phyloP scores from a whole-genome alignment of 1,140 invertebrate genomes.

The Pararge aegeria region DNA sequence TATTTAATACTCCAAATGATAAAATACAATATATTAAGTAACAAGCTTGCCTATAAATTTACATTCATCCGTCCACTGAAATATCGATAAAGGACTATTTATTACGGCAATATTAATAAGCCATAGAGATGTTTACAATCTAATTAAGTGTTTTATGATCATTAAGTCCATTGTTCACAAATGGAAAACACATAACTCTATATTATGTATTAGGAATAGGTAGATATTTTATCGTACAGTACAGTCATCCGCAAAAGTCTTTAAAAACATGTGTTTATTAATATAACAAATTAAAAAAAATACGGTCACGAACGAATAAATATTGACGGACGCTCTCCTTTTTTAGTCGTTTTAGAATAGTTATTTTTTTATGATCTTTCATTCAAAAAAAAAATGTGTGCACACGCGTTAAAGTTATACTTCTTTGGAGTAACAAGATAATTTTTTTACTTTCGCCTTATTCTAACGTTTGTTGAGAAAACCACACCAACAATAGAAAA shows the following conservation, averaged over 20 bases:
- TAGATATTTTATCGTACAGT: conserved; percentile 23
- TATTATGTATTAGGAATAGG: conserved; percentile 44
- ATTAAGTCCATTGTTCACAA: conserved; percentile 30
- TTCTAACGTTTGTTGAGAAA: no score
- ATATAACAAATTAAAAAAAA: not conserved
- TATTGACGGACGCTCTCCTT: no score
- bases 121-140: conserved; percentile 21
- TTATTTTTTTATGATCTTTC: no score
- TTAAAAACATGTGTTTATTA: not conserved
- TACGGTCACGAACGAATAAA: no score
- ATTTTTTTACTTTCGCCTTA: no score
- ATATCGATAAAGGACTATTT: conserved; percentile 11
- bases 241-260: conserved; percentile 15
- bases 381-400: no score
- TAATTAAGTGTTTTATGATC: conserved; percentile 27
- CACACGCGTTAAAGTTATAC: no score
- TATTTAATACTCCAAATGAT: not conserved
- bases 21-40: not conserved
- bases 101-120: conserved; percentile 16
- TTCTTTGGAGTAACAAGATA: no score
- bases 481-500: no score
- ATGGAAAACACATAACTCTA: conserved; percentile 34
- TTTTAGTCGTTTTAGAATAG: no score
- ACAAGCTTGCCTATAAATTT: conserved; percentile 4
- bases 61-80: not conserved